phyloP scores from a whole-genome alignment of 2,888 invertebrate genomes.

The Scrobipalpa costella region DNA sequence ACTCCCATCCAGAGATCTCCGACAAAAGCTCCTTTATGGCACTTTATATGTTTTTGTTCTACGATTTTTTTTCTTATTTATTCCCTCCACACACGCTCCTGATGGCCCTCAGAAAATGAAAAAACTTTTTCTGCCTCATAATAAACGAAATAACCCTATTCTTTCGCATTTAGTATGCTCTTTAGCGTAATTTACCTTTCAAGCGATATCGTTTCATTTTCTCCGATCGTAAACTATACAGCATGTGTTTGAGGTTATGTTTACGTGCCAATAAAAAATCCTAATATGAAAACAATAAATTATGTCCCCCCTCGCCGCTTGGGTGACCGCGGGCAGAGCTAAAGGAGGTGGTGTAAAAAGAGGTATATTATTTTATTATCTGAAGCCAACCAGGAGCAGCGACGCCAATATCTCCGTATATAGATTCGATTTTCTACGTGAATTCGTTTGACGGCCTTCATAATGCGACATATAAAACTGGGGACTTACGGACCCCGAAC shows the following conservation, averaged over 20 bases:
- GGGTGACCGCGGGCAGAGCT: conserved; percentile 49
- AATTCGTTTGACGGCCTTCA: conserved; percentile 83
- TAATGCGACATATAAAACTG: conserved; percentile 82
- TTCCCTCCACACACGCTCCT: conserved; percentile 45
- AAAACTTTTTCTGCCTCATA: conserved; percentile 45
- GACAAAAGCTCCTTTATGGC: conserved; percentile 73
- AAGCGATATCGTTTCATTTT: conserved; percentile 18
- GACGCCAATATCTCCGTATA: conserved; percentile 79
- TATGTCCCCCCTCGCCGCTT: conserved; percentile 27
- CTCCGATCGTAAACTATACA: conserved; percentile 18
- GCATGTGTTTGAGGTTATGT: conserved; percentile 22
- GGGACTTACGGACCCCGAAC: conserved; percentile 81
- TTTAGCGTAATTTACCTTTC: conserved; percentile 19
- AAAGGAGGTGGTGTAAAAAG: conserved; percentile 63
- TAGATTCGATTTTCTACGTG: conserved; percentile 83
- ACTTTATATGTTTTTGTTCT: conserved; percentile 75
- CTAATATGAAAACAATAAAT: conserved; percentile 24
- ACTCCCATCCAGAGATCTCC: conserved; percentile 75
- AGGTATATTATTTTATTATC: conserved; percentile 81
- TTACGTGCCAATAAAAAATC: conserved; percentile 20
- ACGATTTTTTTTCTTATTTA: conserved; percentile 56
- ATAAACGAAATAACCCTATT: conserved; percentile 21
- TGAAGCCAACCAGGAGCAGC: conserved; percentile 70
- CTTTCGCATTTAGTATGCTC: conserved; percentile 24
- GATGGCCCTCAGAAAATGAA: conserved; percentile 48